Base-by-base conservation (phyloP, 2,888 invertebrate genomes). In the Agriotes lineatus region DNA sequence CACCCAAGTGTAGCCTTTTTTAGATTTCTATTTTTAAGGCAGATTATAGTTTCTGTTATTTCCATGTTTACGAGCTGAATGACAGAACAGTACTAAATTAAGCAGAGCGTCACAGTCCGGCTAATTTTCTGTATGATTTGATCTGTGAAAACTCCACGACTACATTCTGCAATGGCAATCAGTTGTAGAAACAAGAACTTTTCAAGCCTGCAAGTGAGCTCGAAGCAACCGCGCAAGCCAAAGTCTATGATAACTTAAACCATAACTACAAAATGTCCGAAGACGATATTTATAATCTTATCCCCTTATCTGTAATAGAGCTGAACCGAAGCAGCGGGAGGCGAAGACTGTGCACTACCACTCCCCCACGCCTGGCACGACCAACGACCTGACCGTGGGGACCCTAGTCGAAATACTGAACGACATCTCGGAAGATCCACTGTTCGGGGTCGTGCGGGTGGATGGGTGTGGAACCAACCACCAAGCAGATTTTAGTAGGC, bases 361-460 rank as follows among this genome's bases (percentile, higher is more conserved):
- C 57, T 80, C 82, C 42, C 81, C 82, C 1, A 80, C 78, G 44
- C 79, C 82, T 1, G 82, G 81, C 14, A 79, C 81, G 19, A 84
- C 83, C 20, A 81, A 82, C 63, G 90, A 91, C 74, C 88, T 96
- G 42, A 91, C 90, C 35, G 88, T 96, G 16, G 96, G 96, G 0
- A 94, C 94, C 1, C 86, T 95, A 76, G 96, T 97, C 0, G 95
- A 96, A 85, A 93, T 96, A 9, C 87, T 89, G 20, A 89, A 93
- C n/a, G 91, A 91, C 76, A 89, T 90, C 60, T 78, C 79, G 25
- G 88, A 89, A 74, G 87, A 89, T 73, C 91, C 92, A 73, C 87
- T 92, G 70, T 93, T 93, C 83, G 97, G 97, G 37, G 93, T 96
- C 18, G 92, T 97, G 64, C 90, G 93, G 30, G 79, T 97, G 96